Base-by-base conservation (phyloP, 2,888 invertebrate genomes). In the Ormyrus rosae region DNA sequence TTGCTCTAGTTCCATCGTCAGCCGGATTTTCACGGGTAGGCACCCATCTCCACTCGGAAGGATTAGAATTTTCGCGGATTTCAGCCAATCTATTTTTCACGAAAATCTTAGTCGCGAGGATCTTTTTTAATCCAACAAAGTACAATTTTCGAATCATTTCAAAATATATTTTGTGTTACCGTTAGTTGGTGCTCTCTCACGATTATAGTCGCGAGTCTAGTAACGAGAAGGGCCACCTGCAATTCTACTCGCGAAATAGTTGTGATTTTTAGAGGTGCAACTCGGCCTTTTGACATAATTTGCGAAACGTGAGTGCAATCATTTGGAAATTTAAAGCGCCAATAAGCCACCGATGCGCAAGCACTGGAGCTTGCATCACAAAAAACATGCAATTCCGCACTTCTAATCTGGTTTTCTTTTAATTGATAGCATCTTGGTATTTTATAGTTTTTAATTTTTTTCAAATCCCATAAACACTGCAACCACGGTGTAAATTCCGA, bases 201-300 rank as follows among this genome's bases (percentile, higher is more conserved):
- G 7, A 67, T 67, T 13, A 50, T 10, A 13, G 50, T 65, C 4
- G 65, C 67, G 6, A 74, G 3, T 19, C 58, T 45, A 10, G 51
- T n/a, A 10, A 13, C 67, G 9, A 55, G 19, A 19, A 50, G 48
- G 5, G 74, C 58, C 11, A 65, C 74, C 67, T 51, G 63, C 0
- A 69, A 11, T 8, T 76, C 61, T 50, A 76, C 45, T 34, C 68
- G 53, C 6, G 51, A 63, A 34, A 72, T 72, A 0, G 73, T 46
- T 13, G 13, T 11, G 5, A n/a, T 11, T 53, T 64, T 68, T 13
- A 56, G 6, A 2, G 53, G 55, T 0, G 63, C 55, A 4, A 61
- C 69, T 6, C 61, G 7, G n/a, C 61, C 63, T 13, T 51, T 76
- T 9, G 76, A 3, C 63, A 69, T 46, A 13, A 76, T 68, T n/a